These are phyloP conservation scores for Agelas oroides DNA, from an alignment of 37 sponge, comb jelly and placozoan species.

Conservation along the genomic window DNA sequence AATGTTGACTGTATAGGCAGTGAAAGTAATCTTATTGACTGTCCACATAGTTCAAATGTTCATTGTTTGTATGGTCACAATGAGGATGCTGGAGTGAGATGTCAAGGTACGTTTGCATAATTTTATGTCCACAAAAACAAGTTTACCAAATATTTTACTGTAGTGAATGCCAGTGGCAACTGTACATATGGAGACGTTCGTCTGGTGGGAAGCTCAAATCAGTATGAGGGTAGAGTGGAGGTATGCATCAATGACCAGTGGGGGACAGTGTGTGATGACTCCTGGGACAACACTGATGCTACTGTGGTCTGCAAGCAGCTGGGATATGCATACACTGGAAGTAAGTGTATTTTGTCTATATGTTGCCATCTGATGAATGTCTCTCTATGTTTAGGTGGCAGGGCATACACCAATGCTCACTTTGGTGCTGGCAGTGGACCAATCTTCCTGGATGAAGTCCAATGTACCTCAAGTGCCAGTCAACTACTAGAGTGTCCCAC, in stretches of 20 bases:
- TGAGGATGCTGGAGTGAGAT: no score
- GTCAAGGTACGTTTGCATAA: background rate
- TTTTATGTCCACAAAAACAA: no score
- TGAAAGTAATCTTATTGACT: no score
- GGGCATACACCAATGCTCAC: constrained; percentile 9
- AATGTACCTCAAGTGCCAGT: background rate
- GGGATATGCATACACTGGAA: constrained; percentile 2
- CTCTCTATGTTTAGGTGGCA: no score
- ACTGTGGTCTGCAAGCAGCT: constrained; percentile 13
- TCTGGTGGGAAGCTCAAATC: constrained; percentile 5
- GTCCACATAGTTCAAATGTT: no score
- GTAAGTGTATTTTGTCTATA: background rate
- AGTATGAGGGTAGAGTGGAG: constrained; percentile 16
- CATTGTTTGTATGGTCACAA: no score
- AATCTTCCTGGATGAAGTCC: constrained; percentile 7
- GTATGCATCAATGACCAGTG: constrained; percentile 26
- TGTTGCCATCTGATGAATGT: no score
- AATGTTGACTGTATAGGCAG: no score
- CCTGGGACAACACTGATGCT: constrained; percentile 4
- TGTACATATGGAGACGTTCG: constrained; percentile 25
- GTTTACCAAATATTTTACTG: no score
- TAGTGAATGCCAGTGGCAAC: no score
- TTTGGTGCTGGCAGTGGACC: constrained; percentile 21
- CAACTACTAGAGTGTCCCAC: constrained; percentile 5
- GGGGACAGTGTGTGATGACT: constrained; percentile 10